Base-by-base conservation (phyloP, 1,140 invertebrate species). In the Calephelis virginiensis region DNA sequence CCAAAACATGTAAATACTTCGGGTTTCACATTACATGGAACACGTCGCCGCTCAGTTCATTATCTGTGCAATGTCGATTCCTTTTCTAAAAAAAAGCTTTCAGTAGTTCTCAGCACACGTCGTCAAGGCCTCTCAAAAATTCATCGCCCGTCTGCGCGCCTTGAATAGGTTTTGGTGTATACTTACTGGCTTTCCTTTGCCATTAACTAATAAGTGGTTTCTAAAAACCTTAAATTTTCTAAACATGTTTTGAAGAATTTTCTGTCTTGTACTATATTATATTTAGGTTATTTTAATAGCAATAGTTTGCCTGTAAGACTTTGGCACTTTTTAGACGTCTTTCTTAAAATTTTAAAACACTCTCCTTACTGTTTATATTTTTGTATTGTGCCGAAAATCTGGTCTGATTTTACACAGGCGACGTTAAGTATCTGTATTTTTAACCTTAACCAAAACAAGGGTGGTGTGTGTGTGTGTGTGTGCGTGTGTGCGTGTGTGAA, bases 41-140 rank as follows among this genome's bases (percentile, higher is more conserved):
- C 71, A 75, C 62, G 71, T 72, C 70, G 74, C 77, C 75, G 74
- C 77, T 74, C 78, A 71, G 73, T 78, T 85, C 81, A 85, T 85
- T 85, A 85, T 85, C 81, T 80, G 72, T 68, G 76, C 72, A 72
- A 75, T 73, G 76, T 77, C 77, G 83, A 85, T 85, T 83, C 75
- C 81, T 81, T 83, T 82, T 77, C 75, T 77, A 72, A 77, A 83
- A 80, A 79, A 86, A 83, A 80, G 77, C 77, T 80, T 83, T 80
- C 77, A 83, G 73, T 81, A 75, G 77, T 77, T 77, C 74, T 81
- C 81, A 72, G 78, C 82, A 83, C 78, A 85, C 81, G 83, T 80
- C 80, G 82, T 81, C 73, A 71, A 82, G 85, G 72, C 83, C 85
- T 83, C 85, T 87, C 83, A 86, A 87, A 87, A 87, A 87, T 87